Conservation (phyloP, 37 sponge, comb jelly and placozoan species). For the Oscarella lobularis region DNA sequence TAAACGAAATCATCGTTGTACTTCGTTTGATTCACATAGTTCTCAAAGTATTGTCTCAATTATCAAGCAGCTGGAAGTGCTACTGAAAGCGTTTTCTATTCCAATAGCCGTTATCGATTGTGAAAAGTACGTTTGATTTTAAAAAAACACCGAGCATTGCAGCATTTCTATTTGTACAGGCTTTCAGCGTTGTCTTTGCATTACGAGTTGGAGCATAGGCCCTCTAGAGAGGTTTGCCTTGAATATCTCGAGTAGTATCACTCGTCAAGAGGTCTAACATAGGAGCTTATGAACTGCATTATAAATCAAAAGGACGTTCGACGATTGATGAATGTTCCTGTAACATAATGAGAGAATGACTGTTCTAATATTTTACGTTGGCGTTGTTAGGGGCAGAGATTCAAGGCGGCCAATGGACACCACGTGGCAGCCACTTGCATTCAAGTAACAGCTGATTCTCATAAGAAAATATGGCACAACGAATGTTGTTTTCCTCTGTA, state of each 20-base stretch:
- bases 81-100: constrained; percentile 49
- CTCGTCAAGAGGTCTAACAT: too few species aligned
- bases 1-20: too few species aligned
- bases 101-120: constrained; percentile 47
- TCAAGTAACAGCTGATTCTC: too few species aligned
- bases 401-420: constrained; percentile 14
- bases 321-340: not conserved
- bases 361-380: too few species aligned
- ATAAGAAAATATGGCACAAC: too few species aligned
- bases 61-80: constrained; percentile 29
- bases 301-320: not conserved
- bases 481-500: not conserved
- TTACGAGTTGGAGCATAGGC: constrained; percentile 44
- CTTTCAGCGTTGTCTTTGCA: constrained; percentile 32
- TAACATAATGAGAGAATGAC: too few species aligned
- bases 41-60: constrained; percentile 33
- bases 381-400: constrained; percentile 13
- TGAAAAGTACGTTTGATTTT: constrained; percentile 18
- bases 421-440: constrained; percentile 13
- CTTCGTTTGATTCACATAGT: too few species aligned
- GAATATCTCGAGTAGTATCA: not conserved
- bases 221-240: constrained; percentile 23
- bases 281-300: constrained; percentile 7
- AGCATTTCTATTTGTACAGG: constrained; percentile 4
- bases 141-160: not conserved